Base-by-base conservation (phyloP, 2,888 invertebrate species). In the Catocala nupta region DNA sequence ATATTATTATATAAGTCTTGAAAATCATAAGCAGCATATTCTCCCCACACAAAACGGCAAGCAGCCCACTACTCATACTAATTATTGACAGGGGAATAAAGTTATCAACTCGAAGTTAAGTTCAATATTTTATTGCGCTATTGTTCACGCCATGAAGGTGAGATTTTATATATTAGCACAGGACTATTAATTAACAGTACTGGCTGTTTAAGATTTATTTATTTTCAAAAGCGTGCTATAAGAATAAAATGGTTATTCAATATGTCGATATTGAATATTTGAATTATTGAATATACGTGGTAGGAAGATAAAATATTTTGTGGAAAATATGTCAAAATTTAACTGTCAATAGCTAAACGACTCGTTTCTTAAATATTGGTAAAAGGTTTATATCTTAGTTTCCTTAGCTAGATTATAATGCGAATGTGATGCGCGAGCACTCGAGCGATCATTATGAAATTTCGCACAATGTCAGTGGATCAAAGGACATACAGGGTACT, bases 31-130 rank as follows among this genome's bases (percentile, higher is more conserved):
- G 0, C 8, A 48, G 13, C 48, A 25, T 48, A 48, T 48, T 48
- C 8, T 11, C 9, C 25, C 13, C 16, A 13, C 25, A 48, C 25
- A 48, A 25, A 9, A 16, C 5, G 6, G 6, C 12, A 16, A 9
- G 3, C 48, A 3, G 13, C 48, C 25, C 25, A 48, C 25, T 48
- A 60, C 65, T 61, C 58, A 25, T 57, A 48, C 52, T 73, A 70
- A 72, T 73, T 72, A 73, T 66, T 72, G 74, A 57, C 73, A 63
- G 48, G 71, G 70, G 72, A 66, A 64, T 70, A 64, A 66, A 66
- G 66, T 66, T 66, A 61, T 62, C 54, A 66, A 61, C 63, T 59
- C 51, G 13, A 48, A 59, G 63, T 61, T 65, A 65, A 63, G 47
- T 65, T 65, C 42, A 56, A 61, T 60, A 55, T 70, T 55, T 50